phyloP scores from a whole-genome alignment of 2,113 vertebrate species.

The Arenaria interpres region DNA sequence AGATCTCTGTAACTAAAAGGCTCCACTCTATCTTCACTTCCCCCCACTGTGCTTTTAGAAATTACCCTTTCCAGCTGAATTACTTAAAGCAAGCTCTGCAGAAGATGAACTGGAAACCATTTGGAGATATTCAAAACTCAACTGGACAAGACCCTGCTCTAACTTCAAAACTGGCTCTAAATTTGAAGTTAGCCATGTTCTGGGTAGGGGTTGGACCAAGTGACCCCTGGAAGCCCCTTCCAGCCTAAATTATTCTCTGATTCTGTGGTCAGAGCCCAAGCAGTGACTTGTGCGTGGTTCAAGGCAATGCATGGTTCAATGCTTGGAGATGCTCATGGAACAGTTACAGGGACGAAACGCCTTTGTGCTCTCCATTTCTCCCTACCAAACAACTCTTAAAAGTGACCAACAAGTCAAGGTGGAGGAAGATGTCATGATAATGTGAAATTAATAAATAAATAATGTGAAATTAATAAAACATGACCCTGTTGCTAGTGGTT shows the following conservation, averaged over 20 bases:
- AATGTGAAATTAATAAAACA: not conserved
- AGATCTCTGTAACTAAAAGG: not conserved
- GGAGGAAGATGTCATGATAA: not conserved
- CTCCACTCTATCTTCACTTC: not conserved
- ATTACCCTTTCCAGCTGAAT: not conserved
- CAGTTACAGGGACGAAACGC: not conserved
- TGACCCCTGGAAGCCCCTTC: not conserved
- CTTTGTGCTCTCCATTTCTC: not conserved
- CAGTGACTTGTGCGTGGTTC: not conserved
- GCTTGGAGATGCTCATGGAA: not conserved
- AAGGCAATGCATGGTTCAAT: accelerated
- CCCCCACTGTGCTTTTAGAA: not conserved
- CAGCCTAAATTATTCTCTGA: not conserved
- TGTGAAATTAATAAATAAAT: too few species aligned
- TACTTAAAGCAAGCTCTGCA: not conserved
- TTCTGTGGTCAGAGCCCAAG: not conserved
- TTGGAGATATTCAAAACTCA: not conserved
- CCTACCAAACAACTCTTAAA: not conserved
- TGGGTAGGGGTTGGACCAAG: not conserved
- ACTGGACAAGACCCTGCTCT: not conserved
- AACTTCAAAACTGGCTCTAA: not conserved
- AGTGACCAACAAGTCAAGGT: not conserved
- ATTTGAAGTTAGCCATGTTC: not conserved
- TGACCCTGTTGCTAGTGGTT: not conserved
- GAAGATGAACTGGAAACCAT: not conserved